Conservation (phyloP, 2,113 vertebrate genomes). For the Cyanoramphus novaezelandiae region DNA sequence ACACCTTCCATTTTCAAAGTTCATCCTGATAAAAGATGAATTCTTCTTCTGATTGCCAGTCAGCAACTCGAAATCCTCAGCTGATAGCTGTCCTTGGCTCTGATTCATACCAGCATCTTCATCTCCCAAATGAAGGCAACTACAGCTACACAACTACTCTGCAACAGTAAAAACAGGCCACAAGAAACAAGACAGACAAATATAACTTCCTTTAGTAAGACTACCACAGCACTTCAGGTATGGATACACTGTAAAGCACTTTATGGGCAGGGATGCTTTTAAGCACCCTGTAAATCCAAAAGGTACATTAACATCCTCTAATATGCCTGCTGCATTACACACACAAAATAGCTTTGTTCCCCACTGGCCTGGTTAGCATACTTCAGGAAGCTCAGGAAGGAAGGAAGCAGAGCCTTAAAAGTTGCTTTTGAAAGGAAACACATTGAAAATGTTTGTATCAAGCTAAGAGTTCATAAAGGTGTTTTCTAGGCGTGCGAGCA, state of each 20-base stretch:
- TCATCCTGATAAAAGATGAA: not conserved
- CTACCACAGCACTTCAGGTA: not conserved
- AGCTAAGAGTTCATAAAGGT: not conserved
- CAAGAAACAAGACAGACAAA: not conserved
- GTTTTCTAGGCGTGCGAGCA: not conserved
- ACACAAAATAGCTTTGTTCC: conserved; percentile 40
- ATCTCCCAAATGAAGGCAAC: not conserved
- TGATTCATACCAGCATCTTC: not conserved
- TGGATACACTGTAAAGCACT: not conserved
- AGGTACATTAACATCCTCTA: conserved; percentile 9
- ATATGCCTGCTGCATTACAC: not conserved
- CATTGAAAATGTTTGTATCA: not conserved
- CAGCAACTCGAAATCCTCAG: not conserved
- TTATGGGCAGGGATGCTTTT: conserved; percentile 1
- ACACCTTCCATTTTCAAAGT: not conserved
- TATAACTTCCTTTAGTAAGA: not conserved
- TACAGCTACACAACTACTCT: not conserved
- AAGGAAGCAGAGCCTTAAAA: conserved; percentile 9
- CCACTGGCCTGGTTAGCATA: not conserved
- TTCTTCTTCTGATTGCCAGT: not conserved
- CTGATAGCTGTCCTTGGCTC: not conserved
- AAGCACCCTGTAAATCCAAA: conserved; percentile 42
- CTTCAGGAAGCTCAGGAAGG: conserved; percentile 18
- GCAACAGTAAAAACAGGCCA: not conserved
- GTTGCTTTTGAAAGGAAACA: conserved; percentile 50